These are phyloP conservation scores for Cyanoramphus novaezelandiae DNA, from an alignment of 2,113 vertebrate species.

Conservation along the genomic window DNA sequence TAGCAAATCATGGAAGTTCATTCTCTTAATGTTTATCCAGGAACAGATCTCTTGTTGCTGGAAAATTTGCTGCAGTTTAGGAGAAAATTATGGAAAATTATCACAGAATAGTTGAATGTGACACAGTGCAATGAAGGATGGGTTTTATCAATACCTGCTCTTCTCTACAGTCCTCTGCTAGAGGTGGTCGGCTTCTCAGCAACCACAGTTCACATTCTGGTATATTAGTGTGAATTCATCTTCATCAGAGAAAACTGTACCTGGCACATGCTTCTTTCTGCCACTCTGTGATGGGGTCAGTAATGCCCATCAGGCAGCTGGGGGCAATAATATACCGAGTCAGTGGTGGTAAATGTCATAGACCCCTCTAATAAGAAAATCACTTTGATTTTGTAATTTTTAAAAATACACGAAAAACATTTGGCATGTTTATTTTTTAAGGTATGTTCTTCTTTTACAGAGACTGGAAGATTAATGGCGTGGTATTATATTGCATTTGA, in stretches of 20 bases:
- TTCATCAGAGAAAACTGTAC: background rate
- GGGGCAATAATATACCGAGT: background rate
- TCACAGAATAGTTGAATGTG: background rate
- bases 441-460: conserved; percentile 69
- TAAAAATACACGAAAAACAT: background rate
- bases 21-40: background rate
- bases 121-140: background rate
- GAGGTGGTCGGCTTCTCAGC: background rate
- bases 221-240: background rate
- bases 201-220: background rate
- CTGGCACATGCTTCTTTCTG: background rate
- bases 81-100: background rate
- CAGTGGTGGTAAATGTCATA: background rate
- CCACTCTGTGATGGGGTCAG: background rate
- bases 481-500: conserved; percentile 94
- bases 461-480: conserved; percentile 91
- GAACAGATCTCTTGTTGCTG: background rate
- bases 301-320: background rate
- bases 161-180: background rate
- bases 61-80: background rate
- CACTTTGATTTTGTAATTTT: background rate
- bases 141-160: background rate
- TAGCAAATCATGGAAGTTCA: background rate
- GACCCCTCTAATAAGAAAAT: background rate
- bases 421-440: background rate